A percentile compares a stretch with the other conserved stretches of the same genome.
Conservation (phyloP, 2,888 invertebrate genomes). For the Dascillus cervinus region DNA sequence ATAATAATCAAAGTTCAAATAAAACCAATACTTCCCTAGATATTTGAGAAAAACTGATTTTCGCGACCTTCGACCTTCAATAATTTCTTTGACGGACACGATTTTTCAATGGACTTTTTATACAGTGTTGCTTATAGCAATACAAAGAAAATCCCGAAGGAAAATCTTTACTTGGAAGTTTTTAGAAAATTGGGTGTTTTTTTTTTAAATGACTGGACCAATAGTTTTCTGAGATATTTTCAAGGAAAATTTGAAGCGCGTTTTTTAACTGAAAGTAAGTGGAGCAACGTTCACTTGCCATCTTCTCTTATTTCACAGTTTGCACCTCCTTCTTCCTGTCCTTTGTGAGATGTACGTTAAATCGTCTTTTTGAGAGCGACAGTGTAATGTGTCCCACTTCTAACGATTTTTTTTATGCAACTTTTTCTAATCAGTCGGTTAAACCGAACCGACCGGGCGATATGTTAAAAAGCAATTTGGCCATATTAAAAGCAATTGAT, state of each 20-base stretch:
- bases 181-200: too few relatives aligned
- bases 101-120: too few relatives aligned
- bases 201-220: neutral
- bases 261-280: conserved; percentile 14
- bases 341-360: conserved; percentile 34
- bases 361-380: conserved; percentile 28
- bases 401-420: conserved; percentile 25
- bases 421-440: neutral
- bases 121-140: too few relatives aligned
- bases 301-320: conserved; percentile 30
- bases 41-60: too few relatives aligned
- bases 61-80: too few relatives aligned
- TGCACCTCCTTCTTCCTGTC: conserved; percentile 37
- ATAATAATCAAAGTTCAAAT: too few relatives aligned
- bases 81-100: too few relatives aligned
- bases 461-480: conserved; percentile 43
- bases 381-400: conserved; percentile 25
- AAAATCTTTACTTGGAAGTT: too few relatives aligned
- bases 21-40: too few relatives aligned
- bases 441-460: conserved; percentile 30
- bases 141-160: too few relatives aligned
- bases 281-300: conserved; percentile 31
- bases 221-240: too few relatives aligned
- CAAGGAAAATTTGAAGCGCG: too few relatives aligned
- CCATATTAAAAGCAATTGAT: conserved; percentile 40